Percentiles rank a stretch among this genome's conserved stretches.
Conservation (phyloP, 2,797 vertebrate species). For the Discoglossus pictus region DNA sequence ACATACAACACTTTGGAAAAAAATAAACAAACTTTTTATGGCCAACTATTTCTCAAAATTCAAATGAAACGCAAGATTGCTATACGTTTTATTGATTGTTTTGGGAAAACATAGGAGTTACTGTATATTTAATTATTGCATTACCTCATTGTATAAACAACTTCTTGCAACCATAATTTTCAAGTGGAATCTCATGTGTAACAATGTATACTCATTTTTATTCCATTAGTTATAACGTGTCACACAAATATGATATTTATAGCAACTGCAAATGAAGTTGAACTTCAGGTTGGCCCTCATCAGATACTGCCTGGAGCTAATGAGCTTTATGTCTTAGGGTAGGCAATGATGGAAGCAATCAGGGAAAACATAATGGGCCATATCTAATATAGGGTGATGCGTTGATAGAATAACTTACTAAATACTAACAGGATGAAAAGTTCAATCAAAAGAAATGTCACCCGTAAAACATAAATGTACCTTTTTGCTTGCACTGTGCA, state of each 20-base stretch:
- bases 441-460: too few species aligned
- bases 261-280: too few species aligned
- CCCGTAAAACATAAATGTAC: too few species aligned
- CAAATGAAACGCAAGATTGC: slow-evolving; percentile 33
- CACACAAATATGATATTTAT: background rate
- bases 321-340: too few species aligned
- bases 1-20: slow-evolving; percentile 21
- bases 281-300: too few species aligned
- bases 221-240: background rate
- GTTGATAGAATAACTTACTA: too few species aligned
- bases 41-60: slow-evolving; percentile 28
- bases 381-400: too few species aligned
- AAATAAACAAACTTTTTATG: slow-evolving; percentile 22
- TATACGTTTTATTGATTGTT: slow-evolving; percentile 34
- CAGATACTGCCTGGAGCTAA: too few species aligned
- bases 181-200: background rate
- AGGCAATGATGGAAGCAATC: too few species aligned
- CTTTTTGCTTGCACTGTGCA: too few species aligned
- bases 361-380: too few species aligned
- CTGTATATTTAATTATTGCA: slow-evolving; percentile 19
- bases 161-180: background rate
- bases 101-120: slow-evolving; percentile 21
- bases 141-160: slow-evolving; percentile 13
- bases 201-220: background rate
- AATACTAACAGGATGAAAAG: too few species aligned